Conservation (phyloP, 2,113 vertebrate genomes). For the Nothobranchius furzeri region DNA sequence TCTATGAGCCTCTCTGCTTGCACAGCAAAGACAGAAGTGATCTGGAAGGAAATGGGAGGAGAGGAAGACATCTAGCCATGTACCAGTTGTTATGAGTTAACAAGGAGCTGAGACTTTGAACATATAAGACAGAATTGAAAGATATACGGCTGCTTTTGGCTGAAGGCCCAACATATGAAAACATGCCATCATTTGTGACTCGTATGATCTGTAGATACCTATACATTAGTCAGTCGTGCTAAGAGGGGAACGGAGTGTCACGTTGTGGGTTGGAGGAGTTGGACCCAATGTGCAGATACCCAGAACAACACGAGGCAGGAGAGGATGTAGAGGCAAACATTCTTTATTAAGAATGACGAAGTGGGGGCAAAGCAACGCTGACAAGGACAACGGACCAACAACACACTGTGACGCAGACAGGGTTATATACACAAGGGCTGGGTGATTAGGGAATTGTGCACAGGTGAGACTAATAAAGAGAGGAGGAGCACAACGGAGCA, state of each 20-base stretch:
- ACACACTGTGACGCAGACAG: too few relatives aligned
- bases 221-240: neutral
- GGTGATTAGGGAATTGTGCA: too few relatives aligned
- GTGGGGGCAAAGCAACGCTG: too few relatives aligned
- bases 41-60: constrained; percentile 40
- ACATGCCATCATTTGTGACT: constrained; percentile 13
- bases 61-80: constrained; percentile 44
- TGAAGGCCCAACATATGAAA: constrained; percentile 17
- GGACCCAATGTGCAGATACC: too few relatives aligned
- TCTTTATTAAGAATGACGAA: too few relatives aligned
- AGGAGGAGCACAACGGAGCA: too few relatives aligned
- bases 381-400: too few relatives aligned
- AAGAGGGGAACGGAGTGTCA: neutral
- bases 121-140: constrained; percentile 27
- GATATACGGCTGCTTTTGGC: constrained; percentile 18
- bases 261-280: too few relatives aligned
- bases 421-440: too few relatives aligned
- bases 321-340: too few relatives aligned
- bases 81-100: constrained; percentile 27
- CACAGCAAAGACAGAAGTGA: constrained; percentile 14
- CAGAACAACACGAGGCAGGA: too few relatives aligned
- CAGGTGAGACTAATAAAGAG: too few relatives aligned
- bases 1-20: constrained; percentile 34
- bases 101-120: constrained; percentile 20
- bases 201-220: constrained; percentile 11